Evolutionary conservation across 1,140 invertebrate species (phyloP).

Genomic region (Hestina assimilis): DNA sequence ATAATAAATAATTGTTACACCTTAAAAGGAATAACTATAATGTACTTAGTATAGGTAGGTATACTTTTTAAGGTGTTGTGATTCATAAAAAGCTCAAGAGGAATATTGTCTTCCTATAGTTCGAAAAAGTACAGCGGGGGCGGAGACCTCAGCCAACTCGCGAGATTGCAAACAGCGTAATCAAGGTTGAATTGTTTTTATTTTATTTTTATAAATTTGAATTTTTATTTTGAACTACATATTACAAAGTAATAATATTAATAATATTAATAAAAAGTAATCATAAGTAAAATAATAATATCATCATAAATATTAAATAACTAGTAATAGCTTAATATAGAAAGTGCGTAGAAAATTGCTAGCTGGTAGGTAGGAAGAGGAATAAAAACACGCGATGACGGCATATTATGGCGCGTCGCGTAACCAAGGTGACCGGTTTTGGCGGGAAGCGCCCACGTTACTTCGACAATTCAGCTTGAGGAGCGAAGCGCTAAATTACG

Average conservation of each 20-base stretch:
- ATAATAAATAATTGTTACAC: no score
- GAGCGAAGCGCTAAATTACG: constrained; percentile 36
- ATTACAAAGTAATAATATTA: no score
- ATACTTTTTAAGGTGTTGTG: constrained; percentile 9
- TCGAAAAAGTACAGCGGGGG: constrained; percentile 15
- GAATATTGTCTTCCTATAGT: constrained; percentile 21
- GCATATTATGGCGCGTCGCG: constrained; percentile 43
- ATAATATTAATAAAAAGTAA: no score
- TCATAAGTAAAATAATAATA: no score
- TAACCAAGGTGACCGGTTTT: constrained; percentile 69
- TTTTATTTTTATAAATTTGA: no score
- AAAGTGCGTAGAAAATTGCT: constrained; percentile 20
- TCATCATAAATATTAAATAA: neutral
- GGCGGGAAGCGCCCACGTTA: constrained; percentile 64
- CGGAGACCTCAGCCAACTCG: constrained; percentile 10
- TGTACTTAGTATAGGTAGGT: no score
- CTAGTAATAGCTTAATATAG: constrained; percentile 1
- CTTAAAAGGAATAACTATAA: no score
- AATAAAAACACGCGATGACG: constrained; percentile 38
- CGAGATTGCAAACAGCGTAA: constrained; percentile 16
- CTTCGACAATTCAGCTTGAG: constrained; percentile 31
- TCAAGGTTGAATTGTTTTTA: constrained; percentile 12
- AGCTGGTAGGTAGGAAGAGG: constrained; percentile 26
- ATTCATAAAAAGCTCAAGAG: constrained; percentile 14
- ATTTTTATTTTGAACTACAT: no score